Evolutionary conservation across 2,113 vertebrate genomes (phyloP).

Genomic region (Apaloderma vittatum): DNA sequence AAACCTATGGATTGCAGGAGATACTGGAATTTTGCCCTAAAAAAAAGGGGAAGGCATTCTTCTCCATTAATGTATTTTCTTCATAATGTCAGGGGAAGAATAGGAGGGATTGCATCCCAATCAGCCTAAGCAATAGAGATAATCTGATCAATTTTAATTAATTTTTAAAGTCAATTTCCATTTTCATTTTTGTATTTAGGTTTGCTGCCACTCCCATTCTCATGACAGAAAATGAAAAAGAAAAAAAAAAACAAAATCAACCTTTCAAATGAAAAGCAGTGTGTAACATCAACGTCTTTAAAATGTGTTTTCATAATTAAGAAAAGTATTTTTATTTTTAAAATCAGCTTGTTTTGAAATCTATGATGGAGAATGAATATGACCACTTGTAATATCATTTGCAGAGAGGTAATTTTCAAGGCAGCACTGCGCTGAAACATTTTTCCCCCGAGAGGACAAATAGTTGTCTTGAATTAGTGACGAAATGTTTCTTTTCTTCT

Average conservation of each 20-base stretch:
- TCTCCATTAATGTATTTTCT: not conserved
- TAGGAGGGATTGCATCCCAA: not conserved
- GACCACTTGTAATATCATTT: constrained; percentile 50
- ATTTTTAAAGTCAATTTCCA: not conserved
- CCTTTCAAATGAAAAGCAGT: not conserved
- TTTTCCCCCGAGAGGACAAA: constrained; percentile 59
- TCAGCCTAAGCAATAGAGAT: not conserved
- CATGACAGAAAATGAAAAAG: not conserved
- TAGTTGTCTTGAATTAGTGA: constrained; percentile 69
- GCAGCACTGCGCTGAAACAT: constrained; percentile 50
- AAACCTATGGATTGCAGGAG: not conserved
- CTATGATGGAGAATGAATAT: constrained; percentile 31
- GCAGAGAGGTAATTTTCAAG: constrained; percentile 63
- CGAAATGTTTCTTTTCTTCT: constrained; percentile 54
- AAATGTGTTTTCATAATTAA: constrained; percentile 52
- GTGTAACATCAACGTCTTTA: not conserved
- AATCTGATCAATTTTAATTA: constrained; percentile 17
- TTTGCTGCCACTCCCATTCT: not conserved
- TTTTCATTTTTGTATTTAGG: not conserved
- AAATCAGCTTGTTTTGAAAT: constrained; percentile 49
- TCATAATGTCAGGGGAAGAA: not conserved
- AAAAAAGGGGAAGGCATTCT: not conserved
- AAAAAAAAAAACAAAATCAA: too few species aligned
- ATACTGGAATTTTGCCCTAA: not conserved
- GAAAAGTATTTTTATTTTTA: constrained; percentile 42